Conservation (phyloP, 2,113 vertebrate genomes). For the Brachionichthys hirsutus region DNA sequence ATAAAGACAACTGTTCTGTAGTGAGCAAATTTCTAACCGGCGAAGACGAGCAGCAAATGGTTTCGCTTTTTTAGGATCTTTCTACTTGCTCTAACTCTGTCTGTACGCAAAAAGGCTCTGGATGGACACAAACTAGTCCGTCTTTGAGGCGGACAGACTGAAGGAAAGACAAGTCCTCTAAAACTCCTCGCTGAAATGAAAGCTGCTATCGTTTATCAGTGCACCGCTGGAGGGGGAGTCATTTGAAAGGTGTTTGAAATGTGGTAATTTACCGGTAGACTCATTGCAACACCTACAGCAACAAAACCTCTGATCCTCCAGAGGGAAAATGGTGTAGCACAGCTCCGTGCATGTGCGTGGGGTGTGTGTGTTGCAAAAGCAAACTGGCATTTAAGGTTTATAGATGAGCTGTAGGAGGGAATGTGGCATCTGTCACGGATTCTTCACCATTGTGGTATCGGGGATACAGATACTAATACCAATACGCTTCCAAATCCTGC, state of each 20-base stretch:
- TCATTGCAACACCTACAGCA: conserved; percentile 80
- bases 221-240: conserved; percentile 79
- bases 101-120: no score
- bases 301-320: conserved; percentile 75
- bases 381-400: conserved; percentile 46
- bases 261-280: conserved; percentile 80
- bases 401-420: conserved; percentile 7
- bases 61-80: no score
- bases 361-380: conserved; percentile 40
- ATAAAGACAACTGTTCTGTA: no score
- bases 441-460: no score
- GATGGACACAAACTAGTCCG: conserved; percentile 10
- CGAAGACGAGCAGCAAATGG: no score
- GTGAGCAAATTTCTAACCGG: no score
- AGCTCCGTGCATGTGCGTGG: conserved; percentile 24
- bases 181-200: conserved; percentile 79
- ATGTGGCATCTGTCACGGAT: no score
- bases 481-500: no score
- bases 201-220: conserved; percentile 82
- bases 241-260: conserved; percentile 82
- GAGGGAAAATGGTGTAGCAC: conserved; percentile 65
- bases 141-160: conserved; percentile 57
- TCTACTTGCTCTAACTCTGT: no score
- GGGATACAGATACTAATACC: no score
- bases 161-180: conserved; percentile 71